These are phyloP conservation scores for Hormaphis cornu DNA, from an alignment of 1,140 invertebrate species.

Conservation along the genomic window DNA sequence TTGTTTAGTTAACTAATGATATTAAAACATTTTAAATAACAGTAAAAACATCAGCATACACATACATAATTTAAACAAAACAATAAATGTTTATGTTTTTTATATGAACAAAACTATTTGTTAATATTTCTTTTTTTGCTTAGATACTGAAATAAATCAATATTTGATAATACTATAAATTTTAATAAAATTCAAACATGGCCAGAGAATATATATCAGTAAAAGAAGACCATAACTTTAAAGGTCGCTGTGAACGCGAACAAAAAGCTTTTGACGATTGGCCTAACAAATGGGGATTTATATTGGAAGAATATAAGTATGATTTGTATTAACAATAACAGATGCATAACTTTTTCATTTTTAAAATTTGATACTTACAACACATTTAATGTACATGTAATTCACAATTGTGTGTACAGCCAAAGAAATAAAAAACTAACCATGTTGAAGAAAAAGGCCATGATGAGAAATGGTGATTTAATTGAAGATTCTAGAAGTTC, in stretches of 20 bases:
- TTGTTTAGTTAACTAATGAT: no score
- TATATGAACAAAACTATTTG: no score
- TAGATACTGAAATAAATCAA: background rate
- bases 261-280: conserved; percentile 12
- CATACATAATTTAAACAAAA: no score
- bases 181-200: background rate
- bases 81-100: no score
- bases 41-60: no score
- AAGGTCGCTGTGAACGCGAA: background rate
- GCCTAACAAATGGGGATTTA: background rate
- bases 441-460: background rate
- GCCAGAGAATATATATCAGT: background rate
- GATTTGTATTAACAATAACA: no score
- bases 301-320: conserved; percentile 17
- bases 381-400: no score
- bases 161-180: background rate
- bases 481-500: background rate
- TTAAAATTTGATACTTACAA: no score
- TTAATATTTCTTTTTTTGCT: background rate
- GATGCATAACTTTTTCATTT: no score
- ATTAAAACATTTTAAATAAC: no score
- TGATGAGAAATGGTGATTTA: background rate
- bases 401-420: background rate
- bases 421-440: conserved; percentile 1
- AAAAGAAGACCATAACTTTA: background rate